Evolutionary conservation across 2,797 vertebrate species (phyloP).

Genomic region (Manis javanica): DNA sequence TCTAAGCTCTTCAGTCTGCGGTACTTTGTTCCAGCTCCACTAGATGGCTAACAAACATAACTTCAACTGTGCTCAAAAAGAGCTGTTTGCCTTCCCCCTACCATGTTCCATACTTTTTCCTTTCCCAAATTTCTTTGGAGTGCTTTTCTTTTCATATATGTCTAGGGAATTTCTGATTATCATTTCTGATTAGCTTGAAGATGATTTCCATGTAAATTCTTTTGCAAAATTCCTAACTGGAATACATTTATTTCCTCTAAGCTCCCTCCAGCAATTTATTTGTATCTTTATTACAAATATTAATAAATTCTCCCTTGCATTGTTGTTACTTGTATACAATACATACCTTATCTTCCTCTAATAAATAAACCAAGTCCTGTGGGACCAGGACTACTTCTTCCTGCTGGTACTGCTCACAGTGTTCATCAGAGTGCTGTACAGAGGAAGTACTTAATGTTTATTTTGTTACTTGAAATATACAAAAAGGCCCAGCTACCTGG

Average conservation of each 20-base stretch:
- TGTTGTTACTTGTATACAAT: not conserved
- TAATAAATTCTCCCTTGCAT: conserved; percentile 18
- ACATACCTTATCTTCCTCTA: not conserved
- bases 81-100: not conserved
- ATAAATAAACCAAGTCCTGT: not conserved
- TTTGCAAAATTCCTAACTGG: not conserved
- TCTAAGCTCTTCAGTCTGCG: not conserved
- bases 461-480: not conserved
- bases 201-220: not conserved
- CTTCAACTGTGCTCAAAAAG: not conserved
- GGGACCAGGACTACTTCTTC: not conserved
- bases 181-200: not conserved
- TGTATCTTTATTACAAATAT: conserved; percentile 57
- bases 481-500: not conserved
- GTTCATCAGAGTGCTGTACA: not conserved
- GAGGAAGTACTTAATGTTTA: not conserved
- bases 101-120: not conserved
- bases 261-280: conserved; percentile 1
- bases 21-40: too few relatives aligned
- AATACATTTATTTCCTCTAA: conserved; percentile 12
- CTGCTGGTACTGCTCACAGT: not conserved
- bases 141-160: not conserved
- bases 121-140: not conserved
- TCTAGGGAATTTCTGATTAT: conserved; percentile 1
- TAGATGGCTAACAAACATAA: not conserved